These are phyloP conservation scores for Zygaena filipendulae DNA, from an alignment of 2,888 invertebrate genomes.

Conservation along the genomic window DNA sequence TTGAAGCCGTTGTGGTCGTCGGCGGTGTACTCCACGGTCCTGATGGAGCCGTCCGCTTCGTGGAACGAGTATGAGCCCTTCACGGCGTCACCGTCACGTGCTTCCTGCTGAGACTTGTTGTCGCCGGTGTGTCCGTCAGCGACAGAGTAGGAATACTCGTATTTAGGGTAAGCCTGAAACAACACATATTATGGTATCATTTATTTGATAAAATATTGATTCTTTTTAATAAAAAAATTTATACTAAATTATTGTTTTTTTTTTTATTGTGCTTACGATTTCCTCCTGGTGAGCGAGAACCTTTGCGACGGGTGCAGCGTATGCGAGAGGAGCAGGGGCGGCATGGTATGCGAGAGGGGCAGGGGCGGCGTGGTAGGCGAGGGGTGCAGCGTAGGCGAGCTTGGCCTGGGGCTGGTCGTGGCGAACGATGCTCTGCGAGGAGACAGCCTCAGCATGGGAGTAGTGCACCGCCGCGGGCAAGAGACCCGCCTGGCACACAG, in stretches of 20 bases:
- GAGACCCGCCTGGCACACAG: conserved; percentile 28
- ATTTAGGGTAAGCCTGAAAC: conserved; percentile 37
- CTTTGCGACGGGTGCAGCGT: conserved; percentile 23
- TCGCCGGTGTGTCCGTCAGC: conserved; percentile 63
- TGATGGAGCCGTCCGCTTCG: conserved; percentile 59
- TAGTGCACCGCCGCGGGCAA: conserved; percentile 38
- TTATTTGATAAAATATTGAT: too few relatives aligned
- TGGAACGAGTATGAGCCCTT: conserved; percentile 58
- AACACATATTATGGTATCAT: too few relatives aligned
- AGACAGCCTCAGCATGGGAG: conserved; percentile 37
- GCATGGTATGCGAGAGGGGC: conserved; percentile 18
- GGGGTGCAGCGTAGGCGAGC: conserved; percentile 11
- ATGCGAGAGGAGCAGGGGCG: conserved; percentile 17
- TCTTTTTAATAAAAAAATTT: too few relatives aligned
- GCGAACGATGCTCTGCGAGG: conserved; percentile 43
- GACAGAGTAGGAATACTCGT: conserved; percentile 59
- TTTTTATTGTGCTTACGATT: conserved; percentile 17
- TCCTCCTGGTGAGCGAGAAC: conserved; percentile 24
- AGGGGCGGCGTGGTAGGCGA: conserved; percentile 11
- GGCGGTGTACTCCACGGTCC: conserved; percentile 59
- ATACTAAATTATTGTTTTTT: too few relatives aligned
- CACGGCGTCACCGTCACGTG: conserved; percentile 56
- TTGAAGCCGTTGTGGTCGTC: conserved; percentile 62
- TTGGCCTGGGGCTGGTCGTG: conserved; percentile 33
- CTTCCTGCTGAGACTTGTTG: conserved; percentile 58